phyloP scores from a whole-genome alignment of 2,113 vertebrate species.

The Dendrocopos noguchii region DNA sequence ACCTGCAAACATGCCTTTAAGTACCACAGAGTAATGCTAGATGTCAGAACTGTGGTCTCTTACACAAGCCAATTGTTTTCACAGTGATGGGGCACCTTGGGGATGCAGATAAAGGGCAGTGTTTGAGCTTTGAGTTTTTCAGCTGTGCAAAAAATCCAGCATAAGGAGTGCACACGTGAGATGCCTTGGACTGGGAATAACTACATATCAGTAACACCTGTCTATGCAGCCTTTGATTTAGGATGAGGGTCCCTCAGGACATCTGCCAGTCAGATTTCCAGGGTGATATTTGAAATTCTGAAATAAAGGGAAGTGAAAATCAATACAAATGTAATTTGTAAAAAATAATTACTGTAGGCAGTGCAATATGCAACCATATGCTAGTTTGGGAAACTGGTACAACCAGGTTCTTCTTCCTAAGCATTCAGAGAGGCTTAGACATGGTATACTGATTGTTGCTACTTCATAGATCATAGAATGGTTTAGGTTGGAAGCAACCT shows the following conservation, averaged over 20 bases:
- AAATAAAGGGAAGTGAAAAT: background rate
- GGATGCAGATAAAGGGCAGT: background rate
- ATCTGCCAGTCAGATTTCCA: background rate
- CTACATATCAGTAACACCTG: background rate
- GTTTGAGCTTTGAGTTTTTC: background rate
- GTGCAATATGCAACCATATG: background rate
- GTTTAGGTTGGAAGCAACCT: too few species aligned
- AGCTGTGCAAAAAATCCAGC: background rate
- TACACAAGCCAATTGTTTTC: background rate
- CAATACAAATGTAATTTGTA: background rate
- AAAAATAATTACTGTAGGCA: background rate
- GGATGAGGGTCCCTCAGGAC: background rate
- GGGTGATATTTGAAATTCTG: background rate
- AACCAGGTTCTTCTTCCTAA: background rate
- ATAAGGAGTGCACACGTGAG: background rate
- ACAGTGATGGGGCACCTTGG: accelerated
- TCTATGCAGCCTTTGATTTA: background rate
- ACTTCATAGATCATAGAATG: background rate
- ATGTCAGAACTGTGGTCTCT: background rate
- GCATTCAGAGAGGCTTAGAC: background rate
- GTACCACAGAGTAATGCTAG: background rate
- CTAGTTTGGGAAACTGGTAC: background rate
- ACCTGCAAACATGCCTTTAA: background rate
- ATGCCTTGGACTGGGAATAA: background rate
- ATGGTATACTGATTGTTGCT: background rate